Evolutionary conservation across 2,797 vertebrate genomes (phyloP).

Genomic region (Remorina albescens): DNA sequence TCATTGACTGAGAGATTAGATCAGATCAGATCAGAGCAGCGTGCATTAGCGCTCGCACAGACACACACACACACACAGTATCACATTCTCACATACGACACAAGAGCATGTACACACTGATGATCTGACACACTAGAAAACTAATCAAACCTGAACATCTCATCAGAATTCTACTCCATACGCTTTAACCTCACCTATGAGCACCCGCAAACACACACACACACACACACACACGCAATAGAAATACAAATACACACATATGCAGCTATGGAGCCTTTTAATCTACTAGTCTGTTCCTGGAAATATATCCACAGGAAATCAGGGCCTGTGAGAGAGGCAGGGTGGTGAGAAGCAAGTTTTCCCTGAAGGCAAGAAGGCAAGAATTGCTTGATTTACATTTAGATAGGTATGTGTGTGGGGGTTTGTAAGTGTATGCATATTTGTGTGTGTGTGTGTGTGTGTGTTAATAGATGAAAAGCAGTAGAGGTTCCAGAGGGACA

Average conservation of each 20-base stretch:
- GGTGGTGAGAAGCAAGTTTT: conserved; percentile 48
- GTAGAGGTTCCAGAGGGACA: conserved; percentile 19
- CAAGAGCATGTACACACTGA: conserved; percentile 27
- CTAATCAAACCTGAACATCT: conserved; percentile 68
- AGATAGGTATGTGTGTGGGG: conserved; percentile 65
- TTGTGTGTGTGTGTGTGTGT: conserved; percentile 7
- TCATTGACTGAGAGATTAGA: conserved; percentile 72
- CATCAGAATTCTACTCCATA: conserved; percentile 65
- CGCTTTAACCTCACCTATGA: conserved; percentile 52
- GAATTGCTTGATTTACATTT: conserved; percentile 77
- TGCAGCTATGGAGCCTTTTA: conserved; percentile 47
- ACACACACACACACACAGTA: conserved; percentile 20
- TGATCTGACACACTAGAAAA: conserved; percentile 57
- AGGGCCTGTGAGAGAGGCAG: conserved; percentile 48
- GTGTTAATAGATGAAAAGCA: conserved; percentile 34
- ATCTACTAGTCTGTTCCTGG: conserved; percentile 53
- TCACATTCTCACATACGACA: background rate
- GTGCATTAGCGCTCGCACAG: conserved; percentile 52
- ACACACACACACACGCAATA: conserved; percentile 3
- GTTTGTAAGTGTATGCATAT: conserved; percentile 33
- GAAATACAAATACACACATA: conserved; percentile 22
- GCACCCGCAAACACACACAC: conserved; percentile 7
- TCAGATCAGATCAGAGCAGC: conserved; percentile 51
- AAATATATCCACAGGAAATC: conserved; percentile 68
- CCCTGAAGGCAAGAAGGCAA: conserved; percentile 56